A percentile compares a stretch with the other conserved stretches of the same genome.
Conservation (phyloP, 2,797 vertebrate genomes). For the Acomys russatus region DNA sequence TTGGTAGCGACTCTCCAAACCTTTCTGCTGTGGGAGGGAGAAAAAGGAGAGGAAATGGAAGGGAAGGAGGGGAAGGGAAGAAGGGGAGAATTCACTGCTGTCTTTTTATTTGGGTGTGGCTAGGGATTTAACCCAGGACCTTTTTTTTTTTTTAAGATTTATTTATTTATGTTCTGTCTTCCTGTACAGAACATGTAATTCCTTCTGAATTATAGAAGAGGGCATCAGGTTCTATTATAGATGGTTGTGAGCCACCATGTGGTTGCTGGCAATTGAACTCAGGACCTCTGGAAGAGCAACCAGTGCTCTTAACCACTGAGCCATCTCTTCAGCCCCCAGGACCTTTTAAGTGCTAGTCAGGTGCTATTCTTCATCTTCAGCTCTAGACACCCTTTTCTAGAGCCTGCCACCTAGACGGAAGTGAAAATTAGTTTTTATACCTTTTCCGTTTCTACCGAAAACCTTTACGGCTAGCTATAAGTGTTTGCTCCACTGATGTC, state of each 20-base stretch:
- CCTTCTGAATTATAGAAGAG: too few relatives aligned
- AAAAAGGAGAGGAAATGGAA: too few relatives aligned
- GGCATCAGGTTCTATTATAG: too few relatives aligned
- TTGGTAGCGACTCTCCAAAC: conserved; percentile 23
- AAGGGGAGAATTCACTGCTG: not conserved
- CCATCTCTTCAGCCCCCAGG: not conserved
- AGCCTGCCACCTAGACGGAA: not conserved
- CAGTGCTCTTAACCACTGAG: too few relatives aligned
- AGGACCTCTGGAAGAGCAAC: too few relatives aligned
- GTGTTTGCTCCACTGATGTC: not conserved
- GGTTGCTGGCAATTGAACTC: too few relatives aligned
- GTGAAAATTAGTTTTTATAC: not conserved
- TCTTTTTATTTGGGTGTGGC: not conserved
- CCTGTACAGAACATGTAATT: too few relatives aligned
- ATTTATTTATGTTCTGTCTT: too few relatives aligned
- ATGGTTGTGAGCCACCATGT: too few relatives aligned
- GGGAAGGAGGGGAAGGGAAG: not conserved
- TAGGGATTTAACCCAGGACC: not conserved
- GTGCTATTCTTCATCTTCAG: not conserved
- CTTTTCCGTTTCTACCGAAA: not conserved
- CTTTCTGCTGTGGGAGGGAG: not conserved
- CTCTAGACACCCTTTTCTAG: not conserved
- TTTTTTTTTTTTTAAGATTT: not conserved
- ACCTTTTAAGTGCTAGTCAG: not conserved
- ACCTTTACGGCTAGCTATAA: not conserved